Conservation (phyloP, 2,797 vertebrate species). For the Pseudomugil tenellus region DNA sequence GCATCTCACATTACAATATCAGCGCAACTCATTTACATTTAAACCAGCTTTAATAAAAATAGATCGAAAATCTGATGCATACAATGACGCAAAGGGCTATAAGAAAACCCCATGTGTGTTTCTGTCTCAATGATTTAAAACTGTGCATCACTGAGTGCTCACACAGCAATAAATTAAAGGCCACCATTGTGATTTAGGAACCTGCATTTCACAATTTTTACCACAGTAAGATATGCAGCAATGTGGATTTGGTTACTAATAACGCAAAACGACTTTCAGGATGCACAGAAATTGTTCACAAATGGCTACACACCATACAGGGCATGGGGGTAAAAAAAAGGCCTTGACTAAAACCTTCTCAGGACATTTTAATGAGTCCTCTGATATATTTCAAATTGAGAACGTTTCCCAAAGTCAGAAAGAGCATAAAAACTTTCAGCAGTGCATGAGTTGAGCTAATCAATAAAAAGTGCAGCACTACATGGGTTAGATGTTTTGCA, state of each 20-base stretch:
- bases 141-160: constrained; percentile 64
- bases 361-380: constrained; percentile 14
- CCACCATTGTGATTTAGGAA: constrained; percentile 52
- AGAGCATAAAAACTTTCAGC: constrained; percentile 47
- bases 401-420: constrained; percentile 57
- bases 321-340: constrained; percentile 10
- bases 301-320: constrained; percentile 7
- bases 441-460: constrained; percentile 35
- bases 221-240: constrained; percentile 15
- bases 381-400: constrained; percentile 38
- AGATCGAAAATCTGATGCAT: constrained; percentile 14
- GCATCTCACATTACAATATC: constrained; percentile 36
- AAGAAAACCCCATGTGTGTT: constrained; percentile 38
- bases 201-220: constrained; percentile 49
- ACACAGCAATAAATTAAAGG: constrained; percentile 73
- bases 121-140: constrained; percentile 53
- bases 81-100: constrained; percentile 38
- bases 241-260: constrained; percentile 59
- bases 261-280: constrained; percentile 28
- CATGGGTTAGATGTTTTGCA: constrained; percentile 2
- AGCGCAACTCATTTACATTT: constrained; percentile 40
- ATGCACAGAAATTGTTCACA: constrained; percentile 25
- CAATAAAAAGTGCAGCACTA: constrained; percentile 34
- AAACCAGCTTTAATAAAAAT: constrained; percentile 20
- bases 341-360: constrained; percentile 23